Percentiles rank a stretch among this genome's conserved stretches.
phyloP scores from a whole-genome alignment of 2,113 vertebrate species.

The Corythaixoides concolor region DNA sequence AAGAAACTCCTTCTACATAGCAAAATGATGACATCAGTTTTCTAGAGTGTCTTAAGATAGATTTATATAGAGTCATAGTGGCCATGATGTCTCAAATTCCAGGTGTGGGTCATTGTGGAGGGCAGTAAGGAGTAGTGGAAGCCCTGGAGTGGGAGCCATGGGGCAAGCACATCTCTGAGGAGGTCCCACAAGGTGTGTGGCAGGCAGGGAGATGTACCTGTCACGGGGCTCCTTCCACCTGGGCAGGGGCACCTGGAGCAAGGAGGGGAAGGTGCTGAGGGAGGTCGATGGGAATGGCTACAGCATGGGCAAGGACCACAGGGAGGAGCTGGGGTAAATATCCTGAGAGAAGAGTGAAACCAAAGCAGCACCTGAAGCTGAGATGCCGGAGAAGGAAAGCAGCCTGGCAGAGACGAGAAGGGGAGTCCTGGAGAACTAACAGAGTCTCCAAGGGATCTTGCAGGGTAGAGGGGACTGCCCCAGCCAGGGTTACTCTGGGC shows the following conservation, averaged over 20 bases:
- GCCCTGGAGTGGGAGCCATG: background rate
- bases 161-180: background rate
- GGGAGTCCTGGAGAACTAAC: background rate
- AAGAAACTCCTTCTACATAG: background rate
- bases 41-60: background rate
- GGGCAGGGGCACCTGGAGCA: background rate
- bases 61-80: background rate
- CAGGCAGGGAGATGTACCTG: background rate
- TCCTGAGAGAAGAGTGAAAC: background rate
- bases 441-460: background rate
- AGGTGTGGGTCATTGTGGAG: background rate
- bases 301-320: background rate
- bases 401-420: background rate
- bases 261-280: fast-evolving
- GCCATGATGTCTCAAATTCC: background rate
- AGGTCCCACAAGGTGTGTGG: background rate
- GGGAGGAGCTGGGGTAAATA: background rate
- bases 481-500: background rate
- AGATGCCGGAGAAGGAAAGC: background rate
- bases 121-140: background rate
- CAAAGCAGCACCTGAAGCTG: background rate
- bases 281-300: background rate
- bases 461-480: background rate
- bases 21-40: background rate
- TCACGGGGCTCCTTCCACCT: background rate